These are phyloP conservation scores for Noctua janthina DNA, from an alignment of 2,888 invertebrate species.

Conservation along the genomic window DNA sequence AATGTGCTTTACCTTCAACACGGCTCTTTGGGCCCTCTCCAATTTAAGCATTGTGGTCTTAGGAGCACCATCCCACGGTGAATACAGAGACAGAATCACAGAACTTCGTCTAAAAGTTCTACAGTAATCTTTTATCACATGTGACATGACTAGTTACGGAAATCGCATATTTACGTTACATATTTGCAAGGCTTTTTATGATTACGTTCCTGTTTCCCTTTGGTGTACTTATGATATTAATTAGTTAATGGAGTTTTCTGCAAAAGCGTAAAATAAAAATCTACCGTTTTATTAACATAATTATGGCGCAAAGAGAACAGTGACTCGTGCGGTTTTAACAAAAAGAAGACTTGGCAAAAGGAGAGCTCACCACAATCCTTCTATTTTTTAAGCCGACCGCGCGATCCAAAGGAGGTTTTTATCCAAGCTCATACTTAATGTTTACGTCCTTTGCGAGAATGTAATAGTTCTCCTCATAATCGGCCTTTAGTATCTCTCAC, in stretches of 20 bases:
- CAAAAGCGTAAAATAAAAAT: constrained; percentile 13
- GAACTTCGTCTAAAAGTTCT: constrained; percentile 4
- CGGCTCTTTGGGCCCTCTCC: too few relatives aligned
- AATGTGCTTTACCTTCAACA: too few relatives aligned
- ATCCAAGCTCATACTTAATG: too few relatives aligned
- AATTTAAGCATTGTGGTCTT: too few relatives aligned
- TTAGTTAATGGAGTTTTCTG: background rate
- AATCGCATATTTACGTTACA: constrained; percentile 1
- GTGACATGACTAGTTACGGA: background rate
- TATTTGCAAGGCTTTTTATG: background rate
- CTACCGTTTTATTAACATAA: constrained; percentile 5
- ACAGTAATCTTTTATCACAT: constrained; percentile 23
- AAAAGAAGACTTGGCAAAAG: constrained; percentile 7
- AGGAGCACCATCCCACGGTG: background rate
- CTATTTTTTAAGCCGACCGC: background rate
- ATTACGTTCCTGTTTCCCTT: background rate
- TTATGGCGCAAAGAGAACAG: constrained; percentile 5
- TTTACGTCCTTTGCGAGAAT: too few relatives aligned
- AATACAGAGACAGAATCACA: constrained; percentile 17
- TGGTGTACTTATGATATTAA: background rate
- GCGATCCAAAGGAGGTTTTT: background rate
- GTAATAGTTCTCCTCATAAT: too few relatives aligned
- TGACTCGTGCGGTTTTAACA: background rate
- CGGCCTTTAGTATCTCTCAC: too few relatives aligned
- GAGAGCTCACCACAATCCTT: background rate